These are phyloP conservation scores for Aurelia coerulea DNA, from an alignment of 30 jellyfish, hydroid and myxozoan genomes.

Conservation along the genomic window DNA sequence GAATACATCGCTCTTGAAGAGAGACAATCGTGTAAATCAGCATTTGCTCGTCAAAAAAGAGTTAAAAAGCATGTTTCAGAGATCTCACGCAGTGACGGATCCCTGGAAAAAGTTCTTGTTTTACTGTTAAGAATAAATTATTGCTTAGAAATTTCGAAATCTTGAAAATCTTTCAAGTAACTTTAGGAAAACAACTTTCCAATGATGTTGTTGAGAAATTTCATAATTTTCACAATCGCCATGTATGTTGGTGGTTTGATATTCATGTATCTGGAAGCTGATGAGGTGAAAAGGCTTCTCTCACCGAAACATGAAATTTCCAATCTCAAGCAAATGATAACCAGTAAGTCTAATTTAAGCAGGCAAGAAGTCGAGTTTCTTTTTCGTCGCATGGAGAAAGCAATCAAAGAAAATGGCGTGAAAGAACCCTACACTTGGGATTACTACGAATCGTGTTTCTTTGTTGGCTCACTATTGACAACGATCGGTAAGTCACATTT, in stretches of 20 bases:
- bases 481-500: conserved; percentile 56
- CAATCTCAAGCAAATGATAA: background rate
- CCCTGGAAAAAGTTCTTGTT: too few relatives aligned
- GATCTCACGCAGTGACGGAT: too few relatives aligned
- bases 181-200: background rate
- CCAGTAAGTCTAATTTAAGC: background rate
- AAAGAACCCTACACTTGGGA: conserved; percentile 63
- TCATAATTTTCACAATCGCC: conserved; percentile 16
- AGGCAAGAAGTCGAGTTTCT: conserved; percentile 3
- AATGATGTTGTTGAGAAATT: conserved; percentile 33
- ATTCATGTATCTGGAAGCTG: conserved; percentile 48
- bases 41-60: too few relatives aligned
- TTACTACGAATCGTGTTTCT: conserved; percentile 71
- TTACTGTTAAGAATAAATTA: too few relatives aligned
- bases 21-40: too few relatives aligned
- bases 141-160: too few relatives aligned
- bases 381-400: conserved; percentile 26
- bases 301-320: conserved; percentile 53
- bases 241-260: conserved; percentile 57
- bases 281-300: conserved; percentile 28
- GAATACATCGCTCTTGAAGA: too few relatives aligned
- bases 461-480: conserved; percentile 68
- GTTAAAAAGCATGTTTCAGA: too few relatives aligned
- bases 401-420: conserved; percentile 54
- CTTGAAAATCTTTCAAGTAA: too few relatives aligned